Evolutionary conservation across 2,113 vertebrate genomes (phyloP).

Genomic region (Axis porcinus): DNA sequence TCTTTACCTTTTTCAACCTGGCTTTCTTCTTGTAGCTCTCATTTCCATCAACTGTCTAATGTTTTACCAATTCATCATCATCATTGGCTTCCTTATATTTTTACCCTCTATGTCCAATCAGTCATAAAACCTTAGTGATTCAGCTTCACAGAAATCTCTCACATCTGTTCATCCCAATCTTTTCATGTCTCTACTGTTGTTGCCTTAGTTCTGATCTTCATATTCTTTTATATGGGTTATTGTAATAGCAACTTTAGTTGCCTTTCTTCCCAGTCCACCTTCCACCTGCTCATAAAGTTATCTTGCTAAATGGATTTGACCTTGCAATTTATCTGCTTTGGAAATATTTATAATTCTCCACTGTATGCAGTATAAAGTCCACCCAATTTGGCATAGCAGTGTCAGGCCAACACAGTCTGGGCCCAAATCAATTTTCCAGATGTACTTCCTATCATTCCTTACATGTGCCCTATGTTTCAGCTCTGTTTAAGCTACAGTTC

Average conservation of each 20-base stretch:
- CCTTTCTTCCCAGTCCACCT: background rate
- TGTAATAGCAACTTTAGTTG: background rate
- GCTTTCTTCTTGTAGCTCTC: background rate
- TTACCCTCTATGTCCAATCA: background rate
- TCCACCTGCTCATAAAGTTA: background rate
- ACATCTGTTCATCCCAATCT: background rate
- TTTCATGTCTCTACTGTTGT: background rate
- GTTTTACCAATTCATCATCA: background rate
- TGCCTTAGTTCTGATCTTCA: background rate
- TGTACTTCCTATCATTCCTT: background rate
- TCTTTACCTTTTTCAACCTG: background rate
- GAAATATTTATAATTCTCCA: slow-evolving; percentile 39
- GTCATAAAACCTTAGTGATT: slow-evolving; percentile 2
- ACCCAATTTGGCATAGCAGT: slow-evolving; percentile 2
- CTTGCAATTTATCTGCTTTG: background rate
- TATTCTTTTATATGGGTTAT: background rate
- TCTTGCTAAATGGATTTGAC: slow-evolving; percentile 1
- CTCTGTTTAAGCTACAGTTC: background rate
- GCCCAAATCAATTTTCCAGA: slow-evolving; percentile 25
- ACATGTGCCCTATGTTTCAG: background rate
- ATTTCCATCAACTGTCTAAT: background rate
- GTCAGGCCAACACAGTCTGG: background rate
- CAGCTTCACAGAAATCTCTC: background rate
- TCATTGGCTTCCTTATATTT: background rate
- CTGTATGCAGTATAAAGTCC: background rate